Evolutionary conservation across 2,113 vertebrate genomes (phyloP), one percentile per base, ranked within the genome.

Genomic region (Etheostoma spectabile): DNA sequence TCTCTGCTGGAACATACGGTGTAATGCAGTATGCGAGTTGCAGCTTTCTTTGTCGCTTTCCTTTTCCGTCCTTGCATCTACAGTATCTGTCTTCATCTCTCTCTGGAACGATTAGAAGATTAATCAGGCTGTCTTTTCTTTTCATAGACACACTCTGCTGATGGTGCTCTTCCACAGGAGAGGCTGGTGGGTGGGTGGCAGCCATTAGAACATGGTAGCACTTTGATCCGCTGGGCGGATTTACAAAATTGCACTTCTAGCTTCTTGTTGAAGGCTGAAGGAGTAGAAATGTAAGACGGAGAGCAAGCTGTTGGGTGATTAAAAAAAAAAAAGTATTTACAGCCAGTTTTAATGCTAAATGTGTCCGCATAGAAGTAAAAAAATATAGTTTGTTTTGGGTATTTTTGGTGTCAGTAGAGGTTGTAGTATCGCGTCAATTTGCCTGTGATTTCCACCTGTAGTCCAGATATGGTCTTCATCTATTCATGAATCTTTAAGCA

Each of bases 171-270:
- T 92, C 86, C 79, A 80, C 80, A 71, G 80, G 74, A 88, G 86
- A 90, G 74, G 86, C 69, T 88, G 84, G 90, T 89, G 88, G 89
- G 88, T 83, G 91, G 91, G 85, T 90, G 87, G 89, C 91, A 91
- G 84, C 87, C 85, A 93, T 94, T 93, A 93, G 89, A 92, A 93
- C 85, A 85, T 86, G 86, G 86, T 86, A 85, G 72, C 70, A 74
- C 92, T 94, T 94, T 93, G 91, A 95, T 94, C 91, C 86, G 45
- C 68, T 76, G 82, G 85, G 72, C 35, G 57, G 89, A 86, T 92
- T 93, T 93, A 91, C 92, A 90, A 89, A 93, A 92, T 86, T 89
- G 71, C 86, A 88, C 86, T 89, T 84, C 69, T 59, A 75, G 88
- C 62, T 89, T 61, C 77, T 82, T 77, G 84, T 88, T 21, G 61